phyloP scores from a whole-genome alignment of 1,140 invertebrate genomes.

The Frieseomelitta varia region DNA sequence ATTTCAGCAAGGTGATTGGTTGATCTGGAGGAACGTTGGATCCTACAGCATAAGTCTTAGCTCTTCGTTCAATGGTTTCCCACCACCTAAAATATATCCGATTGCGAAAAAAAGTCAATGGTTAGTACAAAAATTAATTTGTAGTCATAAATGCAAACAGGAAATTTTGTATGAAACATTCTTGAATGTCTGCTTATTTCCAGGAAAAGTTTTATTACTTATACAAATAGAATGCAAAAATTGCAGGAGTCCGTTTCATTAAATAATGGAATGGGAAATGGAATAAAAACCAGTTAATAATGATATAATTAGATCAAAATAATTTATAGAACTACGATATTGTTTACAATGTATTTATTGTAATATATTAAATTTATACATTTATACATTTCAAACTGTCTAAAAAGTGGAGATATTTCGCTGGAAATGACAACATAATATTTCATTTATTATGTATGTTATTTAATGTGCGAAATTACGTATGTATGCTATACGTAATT shows the following conservation, averaged over 20 bases:
- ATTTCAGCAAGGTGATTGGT: slow-evolving; percentile 83
- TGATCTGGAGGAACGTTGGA: slow-evolving; percentile 85
- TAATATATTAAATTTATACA: not conserved
- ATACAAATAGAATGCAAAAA: slow-evolving; percentile 7
- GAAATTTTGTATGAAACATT: not conserved
- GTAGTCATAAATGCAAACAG: not conserved
- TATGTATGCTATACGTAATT: no score
- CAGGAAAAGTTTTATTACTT: slow-evolving; percentile 27
- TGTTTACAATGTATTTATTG: not conserved
- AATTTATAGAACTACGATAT: not conserved
- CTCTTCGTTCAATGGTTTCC: slow-evolving; percentile 84
- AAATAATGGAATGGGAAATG: not conserved
- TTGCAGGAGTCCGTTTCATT: not conserved
- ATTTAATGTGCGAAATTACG: not conserved
- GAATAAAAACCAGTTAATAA: slow-evolving; percentile 27
- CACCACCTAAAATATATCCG: slow-evolving; percentile 79
- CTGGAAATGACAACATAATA: not conserved
- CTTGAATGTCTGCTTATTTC: not conserved
- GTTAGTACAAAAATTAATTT: slow-evolving; percentile 14
- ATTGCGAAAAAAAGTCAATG: slow-evolving; percentile 69
- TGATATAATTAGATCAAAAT: not conserved
- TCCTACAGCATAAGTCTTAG: slow-evolving; percentile 84
- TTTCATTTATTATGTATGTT: not conserved
- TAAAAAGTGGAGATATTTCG: not conserved
- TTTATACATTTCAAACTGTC: not conserved